Conservation (phyloP, 2,113 vertebrate species). For the Oncorhynchus gorbuscha region DNA sequence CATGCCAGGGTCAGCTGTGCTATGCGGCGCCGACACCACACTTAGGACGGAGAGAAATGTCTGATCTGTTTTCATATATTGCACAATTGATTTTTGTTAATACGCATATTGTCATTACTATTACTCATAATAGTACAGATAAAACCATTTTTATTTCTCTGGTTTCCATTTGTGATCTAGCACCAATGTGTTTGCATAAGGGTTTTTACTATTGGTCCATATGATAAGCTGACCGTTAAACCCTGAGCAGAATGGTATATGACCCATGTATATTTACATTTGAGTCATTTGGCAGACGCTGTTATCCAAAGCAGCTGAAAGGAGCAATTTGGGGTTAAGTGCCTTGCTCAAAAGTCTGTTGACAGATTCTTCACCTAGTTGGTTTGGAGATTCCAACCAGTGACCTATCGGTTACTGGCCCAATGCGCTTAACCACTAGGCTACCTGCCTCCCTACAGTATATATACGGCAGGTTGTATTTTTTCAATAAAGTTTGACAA, state of each 20-base stretch:
- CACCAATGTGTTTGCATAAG: slow-evolving; percentile 31
- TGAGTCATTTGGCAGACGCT: no score
- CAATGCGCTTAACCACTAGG: no score
- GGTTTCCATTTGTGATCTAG: slow-evolving; percentile 19
- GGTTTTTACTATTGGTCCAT: slow-evolving; percentile 18
- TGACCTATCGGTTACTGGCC: no score
- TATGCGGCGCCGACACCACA: slow-evolving; percentile 6
- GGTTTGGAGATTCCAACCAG: no score
- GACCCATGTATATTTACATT: slow-evolving; percentile 48
- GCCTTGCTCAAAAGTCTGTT: no score
- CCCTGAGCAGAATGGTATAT: slow-evolving; percentile 34
- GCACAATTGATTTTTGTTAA: slow-evolving; percentile 13
- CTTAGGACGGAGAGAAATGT: neutral
- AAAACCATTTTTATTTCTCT: slow-evolving; percentile 16
- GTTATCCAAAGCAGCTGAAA: no score
- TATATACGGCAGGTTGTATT: slow-evolving; percentile 52
- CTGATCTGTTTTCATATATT: slow-evolving; percentile 11
- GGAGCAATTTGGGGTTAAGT: no score
- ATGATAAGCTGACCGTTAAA: slow-evolving; percentile 23
- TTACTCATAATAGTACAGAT: slow-evolving; percentile 15
- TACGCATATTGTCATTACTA: slow-evolving; percentile 23
- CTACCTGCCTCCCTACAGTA: neutral
- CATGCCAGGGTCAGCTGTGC: slow-evolving; percentile 5
- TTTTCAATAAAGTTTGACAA: slow-evolving; percentile 71
- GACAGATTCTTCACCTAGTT: no score